A percentile compares a stretch with the other conserved stretches of the same genome.
phyloP scores from a whole-genome alignment of 2,113 vertebrate genomes.

The Zapus hudsonius region DNA sequence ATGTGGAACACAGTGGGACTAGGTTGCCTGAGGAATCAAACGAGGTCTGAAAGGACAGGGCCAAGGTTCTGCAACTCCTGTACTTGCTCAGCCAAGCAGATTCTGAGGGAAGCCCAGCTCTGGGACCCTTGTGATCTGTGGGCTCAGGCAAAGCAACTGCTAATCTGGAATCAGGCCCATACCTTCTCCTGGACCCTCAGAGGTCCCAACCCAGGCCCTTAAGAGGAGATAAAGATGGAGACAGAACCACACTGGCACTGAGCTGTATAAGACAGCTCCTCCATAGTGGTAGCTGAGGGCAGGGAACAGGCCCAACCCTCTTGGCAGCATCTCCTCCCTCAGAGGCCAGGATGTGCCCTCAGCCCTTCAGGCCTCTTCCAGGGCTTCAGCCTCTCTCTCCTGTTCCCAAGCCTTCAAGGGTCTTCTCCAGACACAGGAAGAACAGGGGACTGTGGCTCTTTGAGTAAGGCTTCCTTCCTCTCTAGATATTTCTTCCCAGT shows the following conservation, averaged over 20 bases:
- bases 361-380: not conserved
- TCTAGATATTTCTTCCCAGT: not conserved
- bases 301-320: not conserved
- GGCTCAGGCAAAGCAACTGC: conserved; percentile 3
- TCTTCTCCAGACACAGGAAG: not conserved
- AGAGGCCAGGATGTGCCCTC: rapidly evolving
- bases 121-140: rapidly evolving
- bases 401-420: not conserved
- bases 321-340: not conserved
- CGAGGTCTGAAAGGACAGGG: not conserved
- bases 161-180: not conserved
- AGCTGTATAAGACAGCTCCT: not conserved
- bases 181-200: not conserved
- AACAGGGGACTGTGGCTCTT: too few species aligned
- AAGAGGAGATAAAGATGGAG: not conserved
- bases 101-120: not conserved
- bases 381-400: not conserved
- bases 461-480: not conserved
- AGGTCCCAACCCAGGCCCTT: not conserved
- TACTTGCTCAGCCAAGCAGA: not conserved
- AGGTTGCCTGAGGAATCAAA: not conserved
- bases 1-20: not conserved
- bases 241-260: not conserved
- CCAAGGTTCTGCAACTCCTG: not conserved
- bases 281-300: not conserved